Evolutionary conservation across 2,888 invertebrate genomes (phyloP).

Genomic region (Ennomos erosarius): DNA sequence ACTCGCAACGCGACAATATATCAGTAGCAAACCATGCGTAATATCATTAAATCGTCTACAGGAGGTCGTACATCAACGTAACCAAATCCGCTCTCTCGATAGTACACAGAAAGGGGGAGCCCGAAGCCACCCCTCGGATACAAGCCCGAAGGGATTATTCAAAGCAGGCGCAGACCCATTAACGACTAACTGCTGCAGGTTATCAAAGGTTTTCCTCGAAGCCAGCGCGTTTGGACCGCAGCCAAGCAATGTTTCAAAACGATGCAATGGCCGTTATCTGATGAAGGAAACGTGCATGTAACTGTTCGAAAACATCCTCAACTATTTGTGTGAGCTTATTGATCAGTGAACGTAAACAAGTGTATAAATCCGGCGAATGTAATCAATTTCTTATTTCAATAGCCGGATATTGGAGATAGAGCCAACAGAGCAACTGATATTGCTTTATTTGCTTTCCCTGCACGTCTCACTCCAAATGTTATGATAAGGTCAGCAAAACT

Average conservation of each 20-base stretch:
- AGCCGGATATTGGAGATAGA: not conserved
- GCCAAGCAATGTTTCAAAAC: slow-evolving; percentile 60
- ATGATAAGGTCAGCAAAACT: slow-evolving; percentile 4
- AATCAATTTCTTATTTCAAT: slow-evolving; percentile 3
- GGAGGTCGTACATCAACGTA: slow-evolving; percentile 58
- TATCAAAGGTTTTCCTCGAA: slow-evolving; percentile 67
- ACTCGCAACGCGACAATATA: slow-evolving; percentile 33
- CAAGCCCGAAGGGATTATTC: slow-evolving; percentile 56
- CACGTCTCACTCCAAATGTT: not conserved
- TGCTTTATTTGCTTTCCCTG: slow-evolving; percentile 1
- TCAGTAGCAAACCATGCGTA: slow-evolving; percentile 56
- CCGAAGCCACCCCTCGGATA: slow-evolving; percentile 38
- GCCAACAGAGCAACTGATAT: not conserved
- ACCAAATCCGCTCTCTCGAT: slow-evolving; percentile 55
- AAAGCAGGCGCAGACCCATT: slow-evolving; percentile 62
- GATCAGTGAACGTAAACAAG: slow-evolving; percentile 12
- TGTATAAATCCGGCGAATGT: slow-evolving; percentile 1
- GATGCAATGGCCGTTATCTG: slow-evolving; percentile 51
- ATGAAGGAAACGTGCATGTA: slow-evolving; percentile 46
- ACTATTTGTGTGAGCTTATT: slow-evolving; percentile 11
- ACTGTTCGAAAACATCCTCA: slow-evolving; percentile 14
- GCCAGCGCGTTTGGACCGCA: slow-evolving; percentile 56
- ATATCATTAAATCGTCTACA: slow-evolving; percentile 46
- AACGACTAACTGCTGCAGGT: slow-evolving; percentile 62
- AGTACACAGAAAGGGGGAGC: slow-evolving; percentile 38